Base-by-base conservation (phyloP, 2,888 invertebrate species). In the Chrysolina americana region DNA sequence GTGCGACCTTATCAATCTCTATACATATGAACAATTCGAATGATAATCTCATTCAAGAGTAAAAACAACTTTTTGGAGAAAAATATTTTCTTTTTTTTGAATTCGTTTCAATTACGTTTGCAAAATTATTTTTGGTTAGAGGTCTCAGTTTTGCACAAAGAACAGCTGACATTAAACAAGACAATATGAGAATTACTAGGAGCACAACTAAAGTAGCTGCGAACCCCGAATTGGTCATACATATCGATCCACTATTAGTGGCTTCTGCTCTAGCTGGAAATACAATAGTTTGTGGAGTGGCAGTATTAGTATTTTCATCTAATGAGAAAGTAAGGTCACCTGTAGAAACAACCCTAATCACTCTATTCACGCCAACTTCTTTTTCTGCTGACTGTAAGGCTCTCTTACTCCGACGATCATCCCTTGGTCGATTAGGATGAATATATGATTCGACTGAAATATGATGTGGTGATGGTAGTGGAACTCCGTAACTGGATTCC, bases 151-250 rank as follows among this genome's bases (percentile, higher is more conserved):
- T 93, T 63, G 96, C 91, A 87, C 95, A 97, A 19, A 97, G 90
- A 83, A 97, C 93, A 23, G 96, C 95, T 66, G 97, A 96, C 79
- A 96, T 91, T 44, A 96, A 90, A 86, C 96, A 97, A 11, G 97
- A 96, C 74, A 94, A 92, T 72, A 97, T 89, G 80, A 97, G 89
- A 68, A 97, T 94, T 70, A 93, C 94, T 74, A 97, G 90, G 28
- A 97, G 90, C 64, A 97, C 92, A 68, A 96, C 92, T 41, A 97
- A 90, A 41, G 96, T 95, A 44, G 95, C 94, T 50, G 96, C 94
- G 85, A 97, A 97, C 13, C 97, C 96, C n/a, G 96, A 95, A 5
- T 96, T 96, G 0, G 97, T 96, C 96, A 97, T 96, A 88, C 97
- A 97, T 79, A 97, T 96, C 76, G 96, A 89, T 23, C 92, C 92